Base-by-base conservation (phyloP, 2,797 vertebrate species). In the Esox lucius region DNA sequence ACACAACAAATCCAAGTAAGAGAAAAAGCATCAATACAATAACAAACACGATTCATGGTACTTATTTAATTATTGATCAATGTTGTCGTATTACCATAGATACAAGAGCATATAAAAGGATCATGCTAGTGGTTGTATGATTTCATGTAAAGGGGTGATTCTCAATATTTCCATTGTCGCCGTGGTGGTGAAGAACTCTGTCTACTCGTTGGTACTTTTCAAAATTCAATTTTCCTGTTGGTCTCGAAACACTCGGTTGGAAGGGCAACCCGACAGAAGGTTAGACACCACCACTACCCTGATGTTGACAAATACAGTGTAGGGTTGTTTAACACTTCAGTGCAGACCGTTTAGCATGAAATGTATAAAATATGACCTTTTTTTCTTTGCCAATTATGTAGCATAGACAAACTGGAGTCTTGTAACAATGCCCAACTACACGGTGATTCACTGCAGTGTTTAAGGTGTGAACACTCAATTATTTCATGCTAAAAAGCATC, bases 21-120 rank as follows among this genome's bases (percentile, higher is more conserved):
- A 94, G 80, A 91, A 83, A 90, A 85, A 90, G 78, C 77, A 89
- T 92, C 86, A 92, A 90, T 87, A 61, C 56, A 64, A 84, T 80
- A 62, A 24, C 62, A 59, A 65, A 66, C 56, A 42, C 3, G 5
- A 48, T 70, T 70, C 16, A 70, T 26, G 31, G 31, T 66, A 66
- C 9, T 16, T 33, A 17, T 17, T 61, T 26, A 61, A 24, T 0
- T 35, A 68, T n/a, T n/a, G 68, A 17, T 8, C 1, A 68, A n/a
- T 19, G 33, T n/a, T 22, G 33, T 31, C 22, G 56, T 59, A 11
- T 24, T 59, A 24, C 19, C n/a, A 59, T 17, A 5, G 53, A 8
- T 59, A 59, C 56, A 31, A 33, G 15, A 16, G 28, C 31, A 16
- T 35, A 17, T 66, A 31, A 31, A 64, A 15, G 26, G 61, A 64